Conservation (phyloP, 1,140 invertebrate genomes). For the Trinorchestia longiramus region DNA sequence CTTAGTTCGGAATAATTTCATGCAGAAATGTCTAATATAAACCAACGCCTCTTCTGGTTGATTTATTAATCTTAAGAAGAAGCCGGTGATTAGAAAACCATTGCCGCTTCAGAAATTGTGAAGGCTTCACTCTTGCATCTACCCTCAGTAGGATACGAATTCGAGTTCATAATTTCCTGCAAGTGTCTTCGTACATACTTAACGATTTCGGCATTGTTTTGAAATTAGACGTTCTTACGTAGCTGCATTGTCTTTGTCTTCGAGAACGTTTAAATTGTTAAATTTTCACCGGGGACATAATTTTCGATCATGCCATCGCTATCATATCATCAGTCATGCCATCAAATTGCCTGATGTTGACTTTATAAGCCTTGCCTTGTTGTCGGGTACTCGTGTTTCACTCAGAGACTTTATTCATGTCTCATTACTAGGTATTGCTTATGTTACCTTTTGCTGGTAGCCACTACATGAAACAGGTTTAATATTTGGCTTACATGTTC, state of each 20-base stretch:
- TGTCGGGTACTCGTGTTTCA: not conserved
- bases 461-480: not conserved
- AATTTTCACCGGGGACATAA: not conserved
- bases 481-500: conserved; percentile 6
- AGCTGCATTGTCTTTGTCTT: not conserved
- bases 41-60: too few species aligned
- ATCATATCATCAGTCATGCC: too few species aligned
- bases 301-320: not conserved
- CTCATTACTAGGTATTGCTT: not conserved
- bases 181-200: not conserved
- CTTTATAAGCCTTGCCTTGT: not conserved
- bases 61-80: too few species aligned
- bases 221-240: not conserved
- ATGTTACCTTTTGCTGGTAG: not conserved
- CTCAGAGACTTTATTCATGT: not conserved
- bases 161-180: not conserved
- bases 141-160: too few species aligned
- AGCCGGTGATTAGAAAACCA: too few species aligned
- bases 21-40: not conserved
- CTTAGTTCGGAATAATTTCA: too few species aligned
- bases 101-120: too few species aligned
- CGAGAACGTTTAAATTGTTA: not conserved
- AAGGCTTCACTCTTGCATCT: too few species aligned
- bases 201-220: not conserved
- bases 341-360: not conserved